These are phyloP conservation scores for Heliothis subflexa DNA, from an alignment of 1,140 invertebrate genomes.

Conservation along the genomic window DNA sequence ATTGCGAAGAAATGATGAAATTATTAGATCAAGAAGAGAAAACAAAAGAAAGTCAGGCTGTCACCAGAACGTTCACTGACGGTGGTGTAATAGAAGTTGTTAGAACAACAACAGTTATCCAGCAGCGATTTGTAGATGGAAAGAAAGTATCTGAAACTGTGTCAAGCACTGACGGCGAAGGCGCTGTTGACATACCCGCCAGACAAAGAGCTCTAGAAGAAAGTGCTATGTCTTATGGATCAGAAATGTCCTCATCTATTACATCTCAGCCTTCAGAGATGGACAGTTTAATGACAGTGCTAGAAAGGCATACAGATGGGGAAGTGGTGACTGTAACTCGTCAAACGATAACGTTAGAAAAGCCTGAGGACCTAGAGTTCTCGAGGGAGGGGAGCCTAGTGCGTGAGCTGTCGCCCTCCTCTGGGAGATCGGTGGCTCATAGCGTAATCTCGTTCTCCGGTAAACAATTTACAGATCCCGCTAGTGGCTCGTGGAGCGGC, in stretches of 20 bases:
- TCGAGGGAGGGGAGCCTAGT: slow-evolving; percentile 75
- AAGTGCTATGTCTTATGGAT: slow-evolving; percentile 77
- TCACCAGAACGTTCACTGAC: slow-evolving; percentile 64
- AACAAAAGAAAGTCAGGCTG: slow-evolving; percentile 62
- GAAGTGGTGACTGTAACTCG: slow-evolving; percentile 73
- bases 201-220: slow-evolving; percentile 72
- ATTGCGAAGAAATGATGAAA: slow-evolving; percentile 85
- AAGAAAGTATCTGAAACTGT: slow-evolving; percentile 87
- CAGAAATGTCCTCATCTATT: slow-evolving; percentile 85
- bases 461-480: slow-evolving; percentile 87
- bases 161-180: slow-evolving; percentile 79
- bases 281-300: slow-evolving; percentile 84
- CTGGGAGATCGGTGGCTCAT: slow-evolving; percentile 83
- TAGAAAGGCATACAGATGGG: slow-evolving; percentile 76
- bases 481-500: slow-evolving; percentile 85
- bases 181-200: slow-evolving; percentile 78
- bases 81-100: slow-evolving; percentile 83
- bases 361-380: slow-evolving; percentile 80
- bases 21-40: slow-evolving; percentile 81
- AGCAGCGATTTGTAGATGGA: slow-evolving; percentile 85
- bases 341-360: slow-evolving; percentile 76
- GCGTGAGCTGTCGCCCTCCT: slow-evolving; percentile 85
- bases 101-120: slow-evolving; percentile 86
- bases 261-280: slow-evolving; percentile 85
- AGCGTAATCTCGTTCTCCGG: slow-evolving; percentile 79